Evolutionary conservation across 2,888 invertebrate genomes (phyloP).

Genomic region (Drepanosiphum platanoidis): DNA sequence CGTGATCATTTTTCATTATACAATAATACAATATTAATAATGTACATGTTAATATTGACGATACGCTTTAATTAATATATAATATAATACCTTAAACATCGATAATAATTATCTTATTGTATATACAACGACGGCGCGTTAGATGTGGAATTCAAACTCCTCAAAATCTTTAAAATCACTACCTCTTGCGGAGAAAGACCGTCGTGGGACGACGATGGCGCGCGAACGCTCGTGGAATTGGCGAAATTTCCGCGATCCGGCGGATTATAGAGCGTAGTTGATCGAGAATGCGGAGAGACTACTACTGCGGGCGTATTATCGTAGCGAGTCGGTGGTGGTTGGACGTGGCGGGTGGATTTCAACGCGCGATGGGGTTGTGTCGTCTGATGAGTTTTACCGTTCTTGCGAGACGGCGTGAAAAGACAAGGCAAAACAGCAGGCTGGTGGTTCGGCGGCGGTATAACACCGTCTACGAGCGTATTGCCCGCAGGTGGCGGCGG

Average conservation of each 20-base stretch:
- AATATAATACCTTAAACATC: no score
- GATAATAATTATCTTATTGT: no score
- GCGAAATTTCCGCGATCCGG: not conserved
- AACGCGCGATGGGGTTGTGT: not conserved
- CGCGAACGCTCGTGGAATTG: no score
- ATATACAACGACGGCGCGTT: not conserved
- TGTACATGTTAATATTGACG: no score
- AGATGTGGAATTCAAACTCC: not conserved
- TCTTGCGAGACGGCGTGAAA: not conserved
- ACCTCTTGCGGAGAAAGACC: not conserved
- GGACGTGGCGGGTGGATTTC: conserved; percentile 4
- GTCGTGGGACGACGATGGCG: not conserved
- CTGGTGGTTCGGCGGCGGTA: no score
- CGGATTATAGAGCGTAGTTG: not conserved
- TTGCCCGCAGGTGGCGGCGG: no score
- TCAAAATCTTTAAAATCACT: conserved; percentile 3
- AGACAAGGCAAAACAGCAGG: not conserved
- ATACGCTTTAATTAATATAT: no score
- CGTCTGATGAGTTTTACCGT: not conserved
- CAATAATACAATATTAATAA: no score
- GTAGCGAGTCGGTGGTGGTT: no score
- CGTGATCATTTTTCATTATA: no score
- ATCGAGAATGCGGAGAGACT: not conserved
- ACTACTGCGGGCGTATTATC: no score
- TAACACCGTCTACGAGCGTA: not conserved